Evolutionary conservation across 2,888 invertebrate genomes (phyloP).

Genomic region (Leptopilina myrica): DNA sequence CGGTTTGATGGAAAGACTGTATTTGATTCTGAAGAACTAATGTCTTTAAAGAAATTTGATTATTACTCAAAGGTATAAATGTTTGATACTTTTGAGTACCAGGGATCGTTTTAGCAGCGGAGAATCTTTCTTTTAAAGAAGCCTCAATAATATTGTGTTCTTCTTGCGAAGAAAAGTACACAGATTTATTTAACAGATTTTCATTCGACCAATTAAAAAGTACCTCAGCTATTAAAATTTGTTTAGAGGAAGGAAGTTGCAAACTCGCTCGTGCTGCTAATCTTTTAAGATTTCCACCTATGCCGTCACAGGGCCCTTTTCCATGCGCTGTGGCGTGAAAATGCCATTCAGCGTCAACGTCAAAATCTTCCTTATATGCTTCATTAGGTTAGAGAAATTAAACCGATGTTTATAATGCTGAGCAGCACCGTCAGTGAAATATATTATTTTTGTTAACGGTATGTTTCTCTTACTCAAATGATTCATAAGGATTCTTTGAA

Average conservation of each 20-base stretch:
- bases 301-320: slow-evolving; percentile 52
- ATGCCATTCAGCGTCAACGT: slow-evolving; percentile 51
- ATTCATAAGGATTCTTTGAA: slow-evolving; percentile 39
- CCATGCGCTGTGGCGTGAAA: slow-evolving; percentile 51
- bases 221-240: slow-evolving; percentile 47
- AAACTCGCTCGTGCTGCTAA: slow-evolving; percentile 49
- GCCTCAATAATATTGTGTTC: background rate
- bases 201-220: slow-evolving; percentile 43
- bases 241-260: slow-evolving; percentile 45
- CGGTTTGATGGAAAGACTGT: background rate
- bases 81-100: background rate
- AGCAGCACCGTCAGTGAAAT: slow-evolving; percentile 49
- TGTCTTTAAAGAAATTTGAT: background rate
- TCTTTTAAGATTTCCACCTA: slow-evolving; percentile 53
- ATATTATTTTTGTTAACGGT: slow-evolving; percentile 22
- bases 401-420: slow-evolving; percentile 50
- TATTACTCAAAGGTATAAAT: background rate
- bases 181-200: background rate
- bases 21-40: background rate
- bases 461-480: background rate
- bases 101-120: background rate
- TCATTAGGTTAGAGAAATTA: slow-evolving; percentile 52
- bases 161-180: background rate
- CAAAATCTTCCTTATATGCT: slow-evolving; percentile 17
- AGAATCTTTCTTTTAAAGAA: background rate